Percentiles rank a stretch among this genome's conserved stretches.
Conservation (phyloP, 2,888 invertebrate genomes). For the Agrilus cyanescens region DNA sequence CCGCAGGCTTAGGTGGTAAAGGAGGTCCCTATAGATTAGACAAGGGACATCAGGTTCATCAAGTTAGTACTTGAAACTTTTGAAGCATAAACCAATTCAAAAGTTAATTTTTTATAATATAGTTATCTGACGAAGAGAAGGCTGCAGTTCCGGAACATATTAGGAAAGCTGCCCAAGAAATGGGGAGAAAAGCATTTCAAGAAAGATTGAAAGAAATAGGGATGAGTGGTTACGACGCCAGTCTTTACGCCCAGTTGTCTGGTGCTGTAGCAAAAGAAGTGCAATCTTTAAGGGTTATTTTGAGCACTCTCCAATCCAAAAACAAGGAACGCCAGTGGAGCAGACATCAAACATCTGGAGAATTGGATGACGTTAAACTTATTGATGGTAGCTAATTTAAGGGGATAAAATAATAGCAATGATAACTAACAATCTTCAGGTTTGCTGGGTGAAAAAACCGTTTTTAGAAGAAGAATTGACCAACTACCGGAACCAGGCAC, state of each 20-base stretch:
- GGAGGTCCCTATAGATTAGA: constrained; percentile 93
- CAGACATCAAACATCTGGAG: constrained; percentile 87
- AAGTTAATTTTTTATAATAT: constrained; percentile 1
- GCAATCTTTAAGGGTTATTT: constrained; percentile 72
- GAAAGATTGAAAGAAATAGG: constrained; percentile 80
- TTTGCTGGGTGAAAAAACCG: constrained; percentile 81
- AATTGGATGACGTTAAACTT: constrained; percentile 87
- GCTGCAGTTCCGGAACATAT: constrained; percentile 82
- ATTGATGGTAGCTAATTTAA: constrained; percentile 60
- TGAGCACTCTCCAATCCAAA: constrained; percentile 82
- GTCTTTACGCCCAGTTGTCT: constrained; percentile 72
- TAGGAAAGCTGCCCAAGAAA: constrained; percentile 79
- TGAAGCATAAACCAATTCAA: no score
- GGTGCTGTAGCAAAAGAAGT: constrained; percentile 69
- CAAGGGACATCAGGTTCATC: constrained; percentile 86
- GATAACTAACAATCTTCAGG: constrained; percentile 36
- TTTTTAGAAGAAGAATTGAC: constrained; percentile 75
- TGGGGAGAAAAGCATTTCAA: constrained; percentile 82
- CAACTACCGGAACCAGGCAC: constrained; percentile 81
- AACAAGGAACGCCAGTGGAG: constrained; percentile 91
- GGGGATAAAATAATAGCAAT: not conserved
- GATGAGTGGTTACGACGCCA: constrained; percentile 91
- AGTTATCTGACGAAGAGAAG: constrained; percentile 81
- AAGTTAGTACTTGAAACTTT: constrained; percentile 41
- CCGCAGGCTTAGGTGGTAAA: constrained; percentile 90